Conservation (phyloP, 2,888 invertebrate species). For the Agrotis puta region DNA sequence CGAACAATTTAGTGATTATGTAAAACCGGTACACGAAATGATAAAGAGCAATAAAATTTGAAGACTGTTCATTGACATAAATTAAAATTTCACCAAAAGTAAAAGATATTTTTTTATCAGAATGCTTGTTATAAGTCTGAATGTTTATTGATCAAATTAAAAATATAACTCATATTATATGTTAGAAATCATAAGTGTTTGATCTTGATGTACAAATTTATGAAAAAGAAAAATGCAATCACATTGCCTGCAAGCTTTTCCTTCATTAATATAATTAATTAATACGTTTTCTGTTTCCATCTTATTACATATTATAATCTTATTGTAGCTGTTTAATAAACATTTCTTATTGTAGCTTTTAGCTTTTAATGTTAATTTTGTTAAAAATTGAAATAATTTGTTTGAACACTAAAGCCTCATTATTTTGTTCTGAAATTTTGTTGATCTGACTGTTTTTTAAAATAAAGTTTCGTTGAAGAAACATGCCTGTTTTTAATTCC, state of each 20-base stretch:
- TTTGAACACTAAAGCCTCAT: conserved; percentile 31
- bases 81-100: conserved; percentile 37
- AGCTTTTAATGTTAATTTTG: conserved; percentile 21
- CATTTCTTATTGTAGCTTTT: conserved; percentile 10
- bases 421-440: conserved; percentile 32
- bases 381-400: conserved; percentile 17
- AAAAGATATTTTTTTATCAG: conserved; percentile 39
- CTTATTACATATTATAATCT: neutral
- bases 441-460: conserved; percentile 51
- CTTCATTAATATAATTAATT: neutral
- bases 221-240: neutral
- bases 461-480: conserved; percentile 45
- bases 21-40: neutral
- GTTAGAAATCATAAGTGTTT: neutral
- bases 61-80: conserved; percentile 50
- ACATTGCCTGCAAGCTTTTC: conserved; percentile 2
- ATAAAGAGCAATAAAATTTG: conserved; percentile 42
- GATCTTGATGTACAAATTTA: conserved; percentile 21
- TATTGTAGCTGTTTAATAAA: conserved; percentile 4
- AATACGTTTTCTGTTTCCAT: neutral
- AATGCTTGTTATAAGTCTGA: conserved; percentile 36
- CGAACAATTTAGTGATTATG: neutral
- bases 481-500: neutral
- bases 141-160: conserved; percentile 36
- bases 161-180: neutral